phyloP scores from a whole-genome alignment of 2,113 vertebrate species.

The Neodon shergylaensis region DNA sequence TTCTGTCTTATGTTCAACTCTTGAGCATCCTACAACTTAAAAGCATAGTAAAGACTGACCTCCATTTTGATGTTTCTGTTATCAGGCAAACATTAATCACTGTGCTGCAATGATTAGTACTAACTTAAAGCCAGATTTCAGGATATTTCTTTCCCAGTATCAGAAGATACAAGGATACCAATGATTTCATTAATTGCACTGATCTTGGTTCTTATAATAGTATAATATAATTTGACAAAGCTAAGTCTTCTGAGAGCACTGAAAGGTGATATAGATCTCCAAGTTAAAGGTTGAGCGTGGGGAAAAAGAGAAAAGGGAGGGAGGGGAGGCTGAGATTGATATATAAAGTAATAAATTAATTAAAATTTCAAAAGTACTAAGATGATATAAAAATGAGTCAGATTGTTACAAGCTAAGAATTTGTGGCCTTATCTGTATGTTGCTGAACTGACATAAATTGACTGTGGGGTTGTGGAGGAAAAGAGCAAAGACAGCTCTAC shows the following conservation, averaged over 20 bases:
- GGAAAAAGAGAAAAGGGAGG: background rate
- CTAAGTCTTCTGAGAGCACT: background rate
- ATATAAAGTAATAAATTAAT: background rate
- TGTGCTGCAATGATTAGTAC: background rate
- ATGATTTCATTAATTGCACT: slow-evolving; percentile 32
- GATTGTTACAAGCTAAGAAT: background rate
- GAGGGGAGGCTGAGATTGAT: too few relatives aligned
- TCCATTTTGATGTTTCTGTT: background rate
- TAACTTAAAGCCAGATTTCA: background rate
- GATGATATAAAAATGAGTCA: background rate
- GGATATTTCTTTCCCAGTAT: background rate
- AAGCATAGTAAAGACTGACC: background rate
- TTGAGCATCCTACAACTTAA: background rate
- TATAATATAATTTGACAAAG: background rate
- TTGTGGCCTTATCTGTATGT: background rate
- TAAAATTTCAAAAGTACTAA: background rate
- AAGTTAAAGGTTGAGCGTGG: background rate
- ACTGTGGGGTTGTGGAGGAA: background rate
- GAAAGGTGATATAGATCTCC: slow-evolving; percentile 23
- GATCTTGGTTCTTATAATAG: background rate
- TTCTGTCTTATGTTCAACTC: background rate
- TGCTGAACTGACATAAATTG: background rate
- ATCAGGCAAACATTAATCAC: background rate
- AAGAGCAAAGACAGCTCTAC: background rate
- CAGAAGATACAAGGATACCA: background rate